These are phyloP conservation scores for Lysiphlebus fabarum DNA, from an alignment of 1,140 invertebrate genomes.

Conservation along the genomic window DNA sequence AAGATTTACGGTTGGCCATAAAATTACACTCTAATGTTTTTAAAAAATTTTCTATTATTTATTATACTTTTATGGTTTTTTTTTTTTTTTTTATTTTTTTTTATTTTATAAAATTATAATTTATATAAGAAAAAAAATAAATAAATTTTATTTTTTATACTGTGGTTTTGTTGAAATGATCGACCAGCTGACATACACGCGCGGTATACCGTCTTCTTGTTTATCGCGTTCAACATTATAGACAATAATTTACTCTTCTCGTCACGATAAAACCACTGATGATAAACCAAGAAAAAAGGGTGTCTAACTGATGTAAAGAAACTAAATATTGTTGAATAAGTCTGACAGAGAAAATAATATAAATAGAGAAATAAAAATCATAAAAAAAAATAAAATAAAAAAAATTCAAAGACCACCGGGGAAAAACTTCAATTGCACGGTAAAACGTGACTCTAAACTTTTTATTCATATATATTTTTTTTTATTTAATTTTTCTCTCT, in stretches of 20 bases:
- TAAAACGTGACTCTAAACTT: slow-evolving; percentile 1
- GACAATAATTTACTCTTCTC: slow-evolving; percentile 8
- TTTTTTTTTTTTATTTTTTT: slow-evolving; percentile 15
- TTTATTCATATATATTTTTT: neutral
- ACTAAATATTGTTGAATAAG: too few species aligned
- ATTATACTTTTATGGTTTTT: neutral
- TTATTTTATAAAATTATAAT: neutral
- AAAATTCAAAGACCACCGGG: slow-evolving; percentile 2
- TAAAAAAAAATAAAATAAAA: slow-evolving; percentile 13
- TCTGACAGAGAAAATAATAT: too few species aligned
- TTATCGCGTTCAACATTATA: slow-evolving; percentile 24
- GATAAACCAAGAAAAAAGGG: too few species aligned
- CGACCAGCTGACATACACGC: slow-evolving; percentile 37
- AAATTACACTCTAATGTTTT: slow-evolving; percentile 35
- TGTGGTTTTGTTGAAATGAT: neutral
- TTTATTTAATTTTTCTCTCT: neutral
- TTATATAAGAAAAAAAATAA: too few species aligned
- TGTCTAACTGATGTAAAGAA: too few species aligned
- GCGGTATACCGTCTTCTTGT: slow-evolving; percentile 24
- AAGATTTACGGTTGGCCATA: slow-evolving; percentile 41
- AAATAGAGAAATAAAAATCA: too few species aligned
- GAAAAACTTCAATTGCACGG: neutral
- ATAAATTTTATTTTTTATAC: too few species aligned
- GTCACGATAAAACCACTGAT: slow-evolving; percentile 17
- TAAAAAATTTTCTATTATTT: slow-evolving; percentile 5